Conservation (phyloP, 2,113 vertebrate genomes). For the Megaceryle maxima region DNA sequence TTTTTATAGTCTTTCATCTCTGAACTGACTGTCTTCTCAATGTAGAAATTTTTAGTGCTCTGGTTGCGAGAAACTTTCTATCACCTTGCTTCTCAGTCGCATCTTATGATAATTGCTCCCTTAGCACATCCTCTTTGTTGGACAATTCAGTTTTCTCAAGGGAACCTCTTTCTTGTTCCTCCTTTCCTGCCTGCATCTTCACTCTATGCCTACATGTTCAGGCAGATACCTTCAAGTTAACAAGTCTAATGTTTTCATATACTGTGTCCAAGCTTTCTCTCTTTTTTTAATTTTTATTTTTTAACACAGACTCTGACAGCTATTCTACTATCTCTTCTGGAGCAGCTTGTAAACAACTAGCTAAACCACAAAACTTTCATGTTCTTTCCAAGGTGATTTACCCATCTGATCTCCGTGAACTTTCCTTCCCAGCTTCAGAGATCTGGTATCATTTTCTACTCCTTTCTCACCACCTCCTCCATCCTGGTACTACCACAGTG, state of each 20-base stretch:
- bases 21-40: neutral
- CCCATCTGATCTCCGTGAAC: neutral
- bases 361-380: neutral
- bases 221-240: neutral
- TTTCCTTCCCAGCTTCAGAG: neutral
- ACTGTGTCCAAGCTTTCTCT: neutral
- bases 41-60: neutral
- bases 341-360: neutral
- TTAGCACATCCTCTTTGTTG: neutral
- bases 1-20: neutral
- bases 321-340: neutral
- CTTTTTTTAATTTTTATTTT: neutral
- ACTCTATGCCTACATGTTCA: fast-evolving
- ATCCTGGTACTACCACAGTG: neutral
- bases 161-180: neutral
- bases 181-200: neutral
- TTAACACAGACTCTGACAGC: neutral
- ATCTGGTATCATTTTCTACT: neutral
- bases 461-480: neutral
- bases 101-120: neutral
- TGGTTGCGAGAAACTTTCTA: neutral
- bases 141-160: neutral
- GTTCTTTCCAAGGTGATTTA: neutral
- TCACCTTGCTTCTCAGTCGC: neutral
- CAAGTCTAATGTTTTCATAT: neutral